Percentiles rank a stretch among this genome's conserved stretches.
phyloP scores from a whole-genome alignment of 2,888 invertebrate genomes.

The Leucophenga maculata region DNA sequence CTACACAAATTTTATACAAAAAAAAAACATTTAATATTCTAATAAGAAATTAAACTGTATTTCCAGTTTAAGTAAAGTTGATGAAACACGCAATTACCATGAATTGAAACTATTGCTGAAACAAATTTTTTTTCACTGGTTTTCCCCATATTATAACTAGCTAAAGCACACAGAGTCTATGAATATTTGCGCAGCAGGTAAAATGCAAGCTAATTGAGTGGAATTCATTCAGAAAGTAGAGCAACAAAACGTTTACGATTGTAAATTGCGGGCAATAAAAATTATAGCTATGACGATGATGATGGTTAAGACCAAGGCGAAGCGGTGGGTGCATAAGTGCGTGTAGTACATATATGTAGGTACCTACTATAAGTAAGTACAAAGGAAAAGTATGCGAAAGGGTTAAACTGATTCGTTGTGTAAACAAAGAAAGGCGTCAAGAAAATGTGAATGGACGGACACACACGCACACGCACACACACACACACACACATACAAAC shows the following conservation, averaged over 20 bases:
- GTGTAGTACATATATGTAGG: not conserved
- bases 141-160: no score
- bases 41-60: no score
- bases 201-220: slow-evolving; percentile 34
- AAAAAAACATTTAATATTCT: no score
- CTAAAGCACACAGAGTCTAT: no score
- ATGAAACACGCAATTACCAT: no score
- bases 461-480: no score
- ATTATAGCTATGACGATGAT: slow-evolving; percentile 50
- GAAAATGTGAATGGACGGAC: slow-evolving; percentile 30
- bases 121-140: no score
- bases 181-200: slow-evolving; percentile 21
- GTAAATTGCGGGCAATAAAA: slow-evolving; percentile 49
- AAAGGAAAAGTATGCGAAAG: slow-evolving; percentile 47
- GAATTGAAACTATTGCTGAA: no score
- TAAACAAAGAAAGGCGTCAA: slow-evolving; percentile 56
- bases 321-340: no score
- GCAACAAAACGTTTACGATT: slow-evolving; percentile 26
- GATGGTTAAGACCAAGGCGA: not conserved
- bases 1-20: no score
- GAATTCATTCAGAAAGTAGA: slow-evolving; percentile 41
- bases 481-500: no score
- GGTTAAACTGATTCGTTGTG: slow-evolving; percentile 48
- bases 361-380: not conserved
- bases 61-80: no score